These are phyloP conservation scores for Callaeas wilsoni DNA, from an alignment of 2,113 vertebrate genomes.

Conservation along the genomic window DNA sequence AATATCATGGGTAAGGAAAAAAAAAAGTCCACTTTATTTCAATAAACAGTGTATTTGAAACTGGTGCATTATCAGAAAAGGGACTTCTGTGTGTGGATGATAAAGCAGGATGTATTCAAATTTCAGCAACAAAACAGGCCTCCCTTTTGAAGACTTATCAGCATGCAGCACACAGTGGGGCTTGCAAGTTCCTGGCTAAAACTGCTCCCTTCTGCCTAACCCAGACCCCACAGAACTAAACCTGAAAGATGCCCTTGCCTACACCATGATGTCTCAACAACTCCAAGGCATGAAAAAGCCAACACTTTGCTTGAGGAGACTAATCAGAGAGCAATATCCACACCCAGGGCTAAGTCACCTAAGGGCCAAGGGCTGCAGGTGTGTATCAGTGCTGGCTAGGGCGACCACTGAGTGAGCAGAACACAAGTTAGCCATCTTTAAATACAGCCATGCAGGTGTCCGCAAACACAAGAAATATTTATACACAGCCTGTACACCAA, in stretches of 20 bases:
- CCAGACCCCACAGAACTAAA: neutral
- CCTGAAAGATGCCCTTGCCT: neutral
- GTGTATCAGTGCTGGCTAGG: neutral
- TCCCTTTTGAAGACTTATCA: neutral
- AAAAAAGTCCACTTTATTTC: neutral
- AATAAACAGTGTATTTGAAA: neutral
- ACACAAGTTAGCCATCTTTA: neutral
- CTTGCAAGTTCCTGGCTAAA: neutral
- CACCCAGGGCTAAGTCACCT: neutral
- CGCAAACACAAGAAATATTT: neutral
- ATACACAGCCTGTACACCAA: neutral
- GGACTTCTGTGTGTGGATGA: neutral
- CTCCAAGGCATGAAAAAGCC: neutral
- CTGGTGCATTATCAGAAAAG: neutral
- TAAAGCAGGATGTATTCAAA: slow-evolving; percentile 2
- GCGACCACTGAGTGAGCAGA: neutral
- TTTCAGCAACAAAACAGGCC: neutral
- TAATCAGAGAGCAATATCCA: neutral
- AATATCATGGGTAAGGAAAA: neutral
- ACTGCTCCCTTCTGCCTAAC: neutral
- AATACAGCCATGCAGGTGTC: neutral
- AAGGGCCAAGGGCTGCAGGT: neutral
- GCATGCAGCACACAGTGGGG: rapidly evolving
- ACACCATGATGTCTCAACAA: neutral
- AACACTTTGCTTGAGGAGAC: neutral